Conservation (phyloP, 2,113 vertebrate genomes). For the Mohoua ochrocephala region DNA sequence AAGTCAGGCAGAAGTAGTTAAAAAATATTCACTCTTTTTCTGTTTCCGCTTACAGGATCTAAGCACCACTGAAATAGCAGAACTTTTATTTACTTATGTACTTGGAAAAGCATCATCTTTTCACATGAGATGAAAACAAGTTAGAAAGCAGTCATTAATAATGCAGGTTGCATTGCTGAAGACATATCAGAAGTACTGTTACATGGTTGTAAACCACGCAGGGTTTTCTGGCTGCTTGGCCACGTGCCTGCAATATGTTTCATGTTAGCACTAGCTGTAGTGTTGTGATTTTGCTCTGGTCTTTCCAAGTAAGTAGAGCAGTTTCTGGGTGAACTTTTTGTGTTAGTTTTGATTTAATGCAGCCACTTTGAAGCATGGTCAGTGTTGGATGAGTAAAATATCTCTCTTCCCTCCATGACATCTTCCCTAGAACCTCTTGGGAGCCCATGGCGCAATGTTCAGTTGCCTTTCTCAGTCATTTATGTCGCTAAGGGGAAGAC, state of each 20-base stretch:
- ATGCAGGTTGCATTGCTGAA: not conserved
- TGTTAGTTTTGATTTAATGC: not conserved
- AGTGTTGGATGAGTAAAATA: not conserved
- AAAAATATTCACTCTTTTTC: not conserved
- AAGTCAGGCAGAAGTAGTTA: not conserved
- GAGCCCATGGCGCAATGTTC: constrained; percentile 60
- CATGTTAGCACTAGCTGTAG: not conserved
- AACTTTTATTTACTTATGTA: not conserved
- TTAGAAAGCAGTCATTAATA: not conserved
- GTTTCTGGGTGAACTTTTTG: not conserved
- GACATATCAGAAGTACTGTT: not conserved
- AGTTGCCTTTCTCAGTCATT: constrained; percentile 66
- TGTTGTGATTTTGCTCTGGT: not conserved
- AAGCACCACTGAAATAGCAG: not conserved
- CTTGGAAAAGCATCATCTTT: not conserved
- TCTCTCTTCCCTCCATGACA: not conserved
- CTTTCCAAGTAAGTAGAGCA: not conserved
- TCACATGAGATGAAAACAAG: not conserved
- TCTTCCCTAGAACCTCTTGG: constrained; percentile 71
- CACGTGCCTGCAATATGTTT: not conserved
- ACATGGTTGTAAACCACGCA: not conserved
- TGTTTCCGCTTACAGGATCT: not conserved
- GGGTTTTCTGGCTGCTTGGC: not conserved
- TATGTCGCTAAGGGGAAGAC: constrained; percentile 61
- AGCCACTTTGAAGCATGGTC: not conserved